These are phyloP conservation scores for Suricata suricatta DNA, from an alignment of 2,113 vertebrate genomes.

Conservation along the genomic window DNA sequence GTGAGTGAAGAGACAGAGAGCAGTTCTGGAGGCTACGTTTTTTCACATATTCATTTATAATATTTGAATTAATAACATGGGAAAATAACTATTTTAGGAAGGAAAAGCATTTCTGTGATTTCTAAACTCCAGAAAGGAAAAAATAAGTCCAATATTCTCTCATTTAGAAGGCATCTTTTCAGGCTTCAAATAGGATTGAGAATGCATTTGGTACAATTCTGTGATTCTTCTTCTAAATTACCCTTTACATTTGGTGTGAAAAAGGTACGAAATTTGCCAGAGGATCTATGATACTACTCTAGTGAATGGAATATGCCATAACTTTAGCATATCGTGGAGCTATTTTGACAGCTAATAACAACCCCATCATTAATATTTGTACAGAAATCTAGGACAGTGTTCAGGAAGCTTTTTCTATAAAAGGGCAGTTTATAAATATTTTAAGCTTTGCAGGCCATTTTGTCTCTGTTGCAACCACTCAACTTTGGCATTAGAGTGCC, in stretches of 20 bases:
- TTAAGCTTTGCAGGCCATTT: neutral
- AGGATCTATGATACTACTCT: neutral
- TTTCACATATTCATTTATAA: neutral
- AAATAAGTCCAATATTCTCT: neutral
- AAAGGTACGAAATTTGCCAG: neutral
- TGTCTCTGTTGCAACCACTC: neutral
- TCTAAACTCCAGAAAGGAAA: neutral
- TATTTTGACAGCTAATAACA: neutral
- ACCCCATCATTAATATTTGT: neutral
- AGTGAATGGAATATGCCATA: neutral
- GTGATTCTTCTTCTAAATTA: neutral
- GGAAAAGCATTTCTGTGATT: neutral
- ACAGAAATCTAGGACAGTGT: neutral
- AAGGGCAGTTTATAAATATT: neutral
- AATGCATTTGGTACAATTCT: neutral
- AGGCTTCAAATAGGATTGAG: neutral
- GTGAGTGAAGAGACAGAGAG: neutral
- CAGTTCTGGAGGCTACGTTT: neutral
- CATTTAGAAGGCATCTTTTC: neutral
- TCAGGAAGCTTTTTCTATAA: neutral
- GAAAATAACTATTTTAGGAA: neutral
- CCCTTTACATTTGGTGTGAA: neutral
- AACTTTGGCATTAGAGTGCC: neutral
- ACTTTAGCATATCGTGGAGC: neutral
- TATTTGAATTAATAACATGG: conserved; percentile 1